phyloP scores from a whole-genome alignment of 2,113 vertebrate species.

The Myanophis thanlyinensis region DNA sequence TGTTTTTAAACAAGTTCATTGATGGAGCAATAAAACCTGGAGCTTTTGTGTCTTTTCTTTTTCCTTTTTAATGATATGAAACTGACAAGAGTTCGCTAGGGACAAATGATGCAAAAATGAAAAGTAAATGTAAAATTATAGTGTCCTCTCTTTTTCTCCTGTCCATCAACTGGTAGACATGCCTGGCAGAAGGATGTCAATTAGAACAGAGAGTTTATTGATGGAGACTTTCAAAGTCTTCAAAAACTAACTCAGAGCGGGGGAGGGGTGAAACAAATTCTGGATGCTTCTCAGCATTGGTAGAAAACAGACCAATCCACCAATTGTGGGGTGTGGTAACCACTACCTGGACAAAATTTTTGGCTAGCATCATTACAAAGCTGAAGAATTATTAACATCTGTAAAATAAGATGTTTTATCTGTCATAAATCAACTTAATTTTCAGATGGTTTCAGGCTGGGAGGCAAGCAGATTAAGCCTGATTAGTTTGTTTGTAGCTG shows the following conservation, averaged over 20 bases:
- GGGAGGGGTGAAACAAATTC: not conserved
- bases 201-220: not conserved
- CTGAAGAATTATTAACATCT: not conserved
- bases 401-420: too few relatives aligned
- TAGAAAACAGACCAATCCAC: not conserved
- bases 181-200: not conserved
- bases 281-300: not conserved
- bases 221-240: not conserved
- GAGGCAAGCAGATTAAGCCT: not conserved
- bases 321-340: not conserved
- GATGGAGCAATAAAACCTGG: not conserved
- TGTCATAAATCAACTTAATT: not conserved
- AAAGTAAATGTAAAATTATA: not conserved
- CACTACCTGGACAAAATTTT: not conserved
- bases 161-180: not conserved
- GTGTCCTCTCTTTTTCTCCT: not conserved
- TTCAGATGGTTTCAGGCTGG: not conserved
- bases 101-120: not conserved
- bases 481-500: not conserved
- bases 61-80: not conserved
- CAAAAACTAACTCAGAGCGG: not conserved
- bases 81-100: not conserved
- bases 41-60: not conserved
- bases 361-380: not conserved
- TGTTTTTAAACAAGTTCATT: not conserved